These are phyloP conservation scores for Apamea sordens DNA, from an alignment of 2,888 invertebrate species.

Conservation along the genomic window DNA sequence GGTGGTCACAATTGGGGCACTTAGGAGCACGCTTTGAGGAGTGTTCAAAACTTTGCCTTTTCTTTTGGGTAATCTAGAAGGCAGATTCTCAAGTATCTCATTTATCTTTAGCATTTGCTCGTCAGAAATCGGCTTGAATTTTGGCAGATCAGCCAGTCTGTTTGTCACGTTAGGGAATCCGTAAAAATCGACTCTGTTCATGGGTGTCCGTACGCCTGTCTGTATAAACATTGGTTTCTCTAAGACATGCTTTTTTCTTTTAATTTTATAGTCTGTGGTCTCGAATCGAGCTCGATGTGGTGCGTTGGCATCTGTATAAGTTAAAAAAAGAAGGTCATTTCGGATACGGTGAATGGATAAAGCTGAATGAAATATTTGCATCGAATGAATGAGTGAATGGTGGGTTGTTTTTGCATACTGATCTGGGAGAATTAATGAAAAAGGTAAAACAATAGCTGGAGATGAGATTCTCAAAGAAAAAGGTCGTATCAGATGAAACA, in stretches of 20 bases:
- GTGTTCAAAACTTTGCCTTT: conserved; percentile 76
- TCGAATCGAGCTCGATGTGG: conserved; percentile 85
- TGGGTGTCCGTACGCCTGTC: conserved; percentile 71
- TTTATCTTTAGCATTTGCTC: conserved; percentile 84
- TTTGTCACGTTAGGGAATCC: conserved; percentile 79
- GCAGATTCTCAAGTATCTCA: conserved; percentile 81
- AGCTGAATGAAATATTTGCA: conserved; percentile 50
- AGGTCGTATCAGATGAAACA: not conserved
- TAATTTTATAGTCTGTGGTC: conserved; percentile 67
- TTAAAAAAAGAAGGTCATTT: conserved; percentile 74
- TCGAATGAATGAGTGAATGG: conserved; percentile 48
- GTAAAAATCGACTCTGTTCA: conserved; percentile 77
- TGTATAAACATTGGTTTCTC: conserved; percentile 87
- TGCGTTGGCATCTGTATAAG: conserved; percentile 87
- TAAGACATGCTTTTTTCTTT: conserved; percentile 72
- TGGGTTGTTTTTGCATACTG: conserved; percentile 26
- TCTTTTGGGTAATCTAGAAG: conserved; percentile 70
- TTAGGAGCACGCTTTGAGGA: conserved; percentile 21
- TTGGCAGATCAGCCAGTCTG: conserved; percentile 76
- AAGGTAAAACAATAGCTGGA: conserved; percentile 20
- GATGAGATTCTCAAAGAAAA: conserved; percentile 17
- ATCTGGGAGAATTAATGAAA: conserved; percentile 53
- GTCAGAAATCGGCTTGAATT: conserved; percentile 86
- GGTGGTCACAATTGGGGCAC: conserved; percentile 45
- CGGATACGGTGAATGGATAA: conserved; percentile 64